These are phyloP conservation scores for Drosophila grimshawi DNA, from an alignment of 1,140 invertebrate species.

Conservation along the genomic window DNA sequence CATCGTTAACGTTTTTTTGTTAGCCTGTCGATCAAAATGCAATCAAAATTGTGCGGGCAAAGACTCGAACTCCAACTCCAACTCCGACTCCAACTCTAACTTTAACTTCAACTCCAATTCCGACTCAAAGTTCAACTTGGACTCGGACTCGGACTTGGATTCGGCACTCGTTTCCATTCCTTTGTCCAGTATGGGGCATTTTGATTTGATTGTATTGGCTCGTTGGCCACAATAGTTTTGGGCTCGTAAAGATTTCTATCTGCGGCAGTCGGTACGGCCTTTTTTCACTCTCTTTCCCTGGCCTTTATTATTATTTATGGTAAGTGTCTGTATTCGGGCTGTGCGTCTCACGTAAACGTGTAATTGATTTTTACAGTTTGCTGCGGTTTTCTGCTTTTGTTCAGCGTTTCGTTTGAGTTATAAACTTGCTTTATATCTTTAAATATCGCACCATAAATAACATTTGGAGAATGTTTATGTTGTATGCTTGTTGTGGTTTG, in stretches of 20 bases:
- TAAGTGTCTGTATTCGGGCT: constrained; percentile 53
- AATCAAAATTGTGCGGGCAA: constrained; percentile 75
- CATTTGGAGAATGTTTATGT: constrained; percentile 22
- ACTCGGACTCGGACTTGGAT: constrained; percentile 2
- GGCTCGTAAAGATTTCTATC: constrained; percentile 74
- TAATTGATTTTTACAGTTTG: constrained; percentile 75
- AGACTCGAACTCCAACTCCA: constrained; percentile 14
- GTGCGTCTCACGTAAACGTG: constrained; percentile 35
- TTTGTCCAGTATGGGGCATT: constrained; percentile 46
- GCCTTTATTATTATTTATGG: constrained; percentile 74
- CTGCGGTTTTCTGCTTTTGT: constrained; percentile 18
- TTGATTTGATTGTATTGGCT: constrained; percentile 54
- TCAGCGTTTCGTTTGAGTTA: constrained; percentile 25
- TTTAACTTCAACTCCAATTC: background rate
- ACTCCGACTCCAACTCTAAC: constrained; percentile 4
- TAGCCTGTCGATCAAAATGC: constrained; percentile 77
- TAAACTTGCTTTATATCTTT: constrained; percentile 39
- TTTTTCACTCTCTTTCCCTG: constrained; percentile 27
- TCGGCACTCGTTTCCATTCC: constrained; percentile 8
- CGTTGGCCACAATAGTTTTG: constrained; percentile 64
- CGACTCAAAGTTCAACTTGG: background rate
- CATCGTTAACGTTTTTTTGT: constrained; percentile 70
- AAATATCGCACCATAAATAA: constrained; percentile 61
- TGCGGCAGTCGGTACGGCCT: constrained; percentile 6
- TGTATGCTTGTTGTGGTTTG: constrained; percentile 8